Base-by-base conservation (phyloP, 1,140 invertebrate species). In the Cataglyphis hispanica region DNA sequence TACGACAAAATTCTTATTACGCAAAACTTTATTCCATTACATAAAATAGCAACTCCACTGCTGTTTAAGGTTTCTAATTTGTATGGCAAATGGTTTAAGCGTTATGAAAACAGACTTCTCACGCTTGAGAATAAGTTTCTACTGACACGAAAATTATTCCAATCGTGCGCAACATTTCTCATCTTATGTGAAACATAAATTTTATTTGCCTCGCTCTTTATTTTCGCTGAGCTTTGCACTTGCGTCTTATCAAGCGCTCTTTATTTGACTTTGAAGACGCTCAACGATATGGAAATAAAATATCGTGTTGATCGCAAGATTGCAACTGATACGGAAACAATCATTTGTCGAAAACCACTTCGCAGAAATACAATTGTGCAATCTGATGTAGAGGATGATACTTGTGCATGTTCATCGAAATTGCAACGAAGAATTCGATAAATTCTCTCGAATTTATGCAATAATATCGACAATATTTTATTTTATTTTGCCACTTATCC, bases 391-490 rank as follows among this genome's bases (percentile, higher is more conserved):
- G 53, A 34, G 34, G 78, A 40, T 58, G 6, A n/a, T 56, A 58
- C 53, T 78, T 27, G 40, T 81, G n/a, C n/a, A n/a, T n/a, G 25
- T n/a, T 81, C 34, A 58, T 67, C n/a, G 31, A 22, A n/a, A 37
- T 70, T 83, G 46, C 25, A 74, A 46, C 13, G 13, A 46, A 50
- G 5, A 6, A 25, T 6, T 72, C 67, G 25, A 46, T 76, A 31
- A 50, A 63, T 61, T n/a, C 22, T n/a, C 43, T 60, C n/a, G 50
- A 31, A 11, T 7, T 4, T 34, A 10, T 22, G 63, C 27, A 6
- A n/a, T 50, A 77, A 50, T 53, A 63, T 34, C 50, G 58, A 61
- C n/a, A 72, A 72, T 61, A 19, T 63, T 84, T 60, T 25, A 5
- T 11, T 63, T 25, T 50, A 84, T 64, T n/a, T n/a, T 27, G 40